A percentile compares a stretch with the other conserved stretches of the same genome.
Evolutionary conservation across 1,140 invertebrate species (phyloP).

Genomic region (Trigoniulus corallinus): DNA sequence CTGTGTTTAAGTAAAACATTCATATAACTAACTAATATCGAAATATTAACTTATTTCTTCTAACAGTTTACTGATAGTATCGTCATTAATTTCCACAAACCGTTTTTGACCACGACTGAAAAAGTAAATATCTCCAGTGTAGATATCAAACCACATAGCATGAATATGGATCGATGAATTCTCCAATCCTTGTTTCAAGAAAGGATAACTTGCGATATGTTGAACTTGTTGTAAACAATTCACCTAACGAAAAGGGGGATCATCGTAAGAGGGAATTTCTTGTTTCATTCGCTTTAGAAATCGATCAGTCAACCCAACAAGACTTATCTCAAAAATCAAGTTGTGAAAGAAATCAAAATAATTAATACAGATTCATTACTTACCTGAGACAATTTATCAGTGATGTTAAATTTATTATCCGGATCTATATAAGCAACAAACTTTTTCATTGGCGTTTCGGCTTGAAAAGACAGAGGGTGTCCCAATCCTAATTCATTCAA

Average conservation of each 20-base stretch:
- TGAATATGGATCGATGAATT: slow-evolving; percentile 62
- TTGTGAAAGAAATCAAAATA: too few species aligned
- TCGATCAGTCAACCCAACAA: too few species aligned
- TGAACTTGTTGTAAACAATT: slow-evolving; percentile 87
- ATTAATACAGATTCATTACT: slow-evolving; percentile 8
- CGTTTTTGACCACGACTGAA: slow-evolving; percentile 67
- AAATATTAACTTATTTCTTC: too few species aligned
- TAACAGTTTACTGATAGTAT: slow-evolving; percentile 49
- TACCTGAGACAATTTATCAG: slow-evolving; percentile 87
- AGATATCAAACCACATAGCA: slow-evolving; percentile 93
- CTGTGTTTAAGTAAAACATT: too few species aligned
- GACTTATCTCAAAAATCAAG: too few species aligned
- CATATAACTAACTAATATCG: too few species aligned
- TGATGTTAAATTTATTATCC: slow-evolving; percentile 68
- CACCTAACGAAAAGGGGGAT: slow-evolving; percentile 36
- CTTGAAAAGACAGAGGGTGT: slow-evolving; percentile 64
- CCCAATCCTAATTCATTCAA: slow-evolving; percentile 47
- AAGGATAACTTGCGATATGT: slow-evolving; percentile 86
- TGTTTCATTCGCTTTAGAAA: too few species aligned
- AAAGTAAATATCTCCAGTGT: slow-evolving; percentile 87
- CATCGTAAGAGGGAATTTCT: too few species aligned
- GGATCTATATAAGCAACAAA: slow-evolving; percentile 90
- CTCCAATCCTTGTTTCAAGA: slow-evolving; percentile 65
- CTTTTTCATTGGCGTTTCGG: slow-evolving; percentile 63
- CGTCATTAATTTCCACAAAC: slow-evolving; percentile 70